phyloP scores from a whole-genome alignment of 2,888 invertebrate species.

The Dryomyza anilis region DNA sequence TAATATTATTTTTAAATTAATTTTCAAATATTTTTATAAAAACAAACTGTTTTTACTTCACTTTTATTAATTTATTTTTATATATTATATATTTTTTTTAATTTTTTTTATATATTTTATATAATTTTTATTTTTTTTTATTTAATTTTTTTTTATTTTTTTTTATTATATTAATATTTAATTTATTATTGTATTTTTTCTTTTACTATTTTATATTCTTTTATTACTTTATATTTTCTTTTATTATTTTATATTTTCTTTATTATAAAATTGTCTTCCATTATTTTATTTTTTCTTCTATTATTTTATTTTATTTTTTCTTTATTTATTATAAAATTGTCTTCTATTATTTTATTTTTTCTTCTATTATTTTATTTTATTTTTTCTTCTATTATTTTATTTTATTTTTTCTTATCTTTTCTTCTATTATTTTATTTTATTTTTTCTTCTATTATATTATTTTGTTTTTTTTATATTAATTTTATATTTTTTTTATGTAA shows the following conservation, averaged over 20 bases:
- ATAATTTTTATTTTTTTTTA: neutral
- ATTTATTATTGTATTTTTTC: neutral
- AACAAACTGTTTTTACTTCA: neutral
- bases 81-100: neutral
- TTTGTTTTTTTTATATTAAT: neutral
- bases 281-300: too few relatives aligned
- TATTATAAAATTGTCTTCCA: neutral
- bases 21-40: neutral
- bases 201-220: neutral
- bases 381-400: slow-evolving; percentile 5
- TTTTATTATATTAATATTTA: neutral
- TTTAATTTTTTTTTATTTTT: neutral
- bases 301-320: neutral
- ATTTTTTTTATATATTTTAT: neutral
- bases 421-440: neutral
- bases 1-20: neutral
- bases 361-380: slow-evolving; percentile 27
- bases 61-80: neutral
- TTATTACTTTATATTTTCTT: neutral
- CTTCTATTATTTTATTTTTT: slow-evolving; percentile 5
- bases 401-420: slow-evolving; percentile 3
- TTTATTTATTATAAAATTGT: slow-evolving; percentile 11
- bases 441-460: neutral
- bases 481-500: too few relatives aligned
- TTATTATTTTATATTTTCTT: neutral